Evolutionary conservation across 2,888 invertebrate genomes (phyloP), one percentile per base, ranked within the genome.

Genomic region (Eristalis pertinax): DNA sequence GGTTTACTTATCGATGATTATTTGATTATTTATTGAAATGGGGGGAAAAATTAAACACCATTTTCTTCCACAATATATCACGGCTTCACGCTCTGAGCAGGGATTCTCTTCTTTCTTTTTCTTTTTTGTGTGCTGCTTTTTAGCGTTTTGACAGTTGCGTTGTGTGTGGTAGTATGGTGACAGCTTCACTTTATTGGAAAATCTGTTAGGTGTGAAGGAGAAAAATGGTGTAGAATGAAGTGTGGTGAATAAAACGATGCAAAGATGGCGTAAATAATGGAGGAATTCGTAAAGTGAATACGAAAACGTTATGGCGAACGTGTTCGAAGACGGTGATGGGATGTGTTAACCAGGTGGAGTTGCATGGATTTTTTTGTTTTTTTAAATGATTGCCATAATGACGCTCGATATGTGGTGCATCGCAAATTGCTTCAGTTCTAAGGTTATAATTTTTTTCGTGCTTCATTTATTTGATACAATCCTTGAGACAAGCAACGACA

Each of bases 251-350:
- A 78, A 70, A 68, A 11, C 15, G 32, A 26, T 4, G 19, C 10
- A 22, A 11, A 82, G 70, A 82, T 78, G 72, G 69, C 72, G 72
- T 63, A 74, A 75, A 63, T 67, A 26, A 60, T 41, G 24, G 22
- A 24, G 67, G 24, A 19, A 43, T 15, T 0, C 24, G n/a, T 8
- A 67, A 38, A 72, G 5, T 56, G 74, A 56, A 72, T 13, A 67
- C 74, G 70, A 86, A 86, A 86, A 86, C 82, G 82, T 86, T 82
- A 82, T 86, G 83, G 82, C 72, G 72, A 56, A 32, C 63, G 41
- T 26, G 82, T 86, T 75, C 86, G 22, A 22, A 1, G 2, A 50
- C 8, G 7, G 5, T 19, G 1, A 3, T 5, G 1, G 35, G 41
- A 24, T 76, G 56, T 29, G 76, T 63, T 80, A 19, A n/a, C 2